Evolutionary conservation across 64 coral and sea anemone species (phyloP).

Genomic region (Astreopora myriophthalma): DNA sequence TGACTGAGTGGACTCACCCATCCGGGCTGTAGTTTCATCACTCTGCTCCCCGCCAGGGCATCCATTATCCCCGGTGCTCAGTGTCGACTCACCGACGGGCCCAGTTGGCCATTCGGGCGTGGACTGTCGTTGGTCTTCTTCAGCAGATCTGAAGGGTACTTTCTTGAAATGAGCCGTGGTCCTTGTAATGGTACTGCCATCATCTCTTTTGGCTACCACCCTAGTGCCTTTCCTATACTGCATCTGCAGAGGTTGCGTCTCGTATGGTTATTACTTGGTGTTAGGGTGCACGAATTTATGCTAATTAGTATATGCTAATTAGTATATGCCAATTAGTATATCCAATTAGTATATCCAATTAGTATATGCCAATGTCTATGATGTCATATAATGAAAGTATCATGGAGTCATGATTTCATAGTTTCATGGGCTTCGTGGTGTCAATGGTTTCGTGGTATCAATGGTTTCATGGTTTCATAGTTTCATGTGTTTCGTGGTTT

Average conservation of each 20-base stretch:
- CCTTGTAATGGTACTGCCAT: constrained; percentile 38
- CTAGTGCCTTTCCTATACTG: constrained; percentile 53
- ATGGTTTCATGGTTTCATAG: too few relatives aligned
- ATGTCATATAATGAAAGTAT: too few relatives aligned
- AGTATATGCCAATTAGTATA: too few relatives aligned
- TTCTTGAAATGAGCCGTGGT: constrained; percentile 50
- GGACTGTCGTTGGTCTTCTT: constrained; percentile 18
- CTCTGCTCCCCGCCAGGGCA: neutral
- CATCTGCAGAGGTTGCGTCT: neutral
- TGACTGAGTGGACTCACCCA: neutral
- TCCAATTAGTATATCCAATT: too few relatives aligned
- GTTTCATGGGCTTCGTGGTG: too few relatives aligned
- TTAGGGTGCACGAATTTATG: too few relatives aligned
- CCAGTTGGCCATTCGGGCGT: neutral
- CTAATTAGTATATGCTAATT: too few relatives aligned
- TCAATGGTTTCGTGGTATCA: too few relatives aligned
- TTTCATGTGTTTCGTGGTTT: too few relatives aligned
- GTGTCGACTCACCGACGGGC: neutral
- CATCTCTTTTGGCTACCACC: constrained; percentile 30
- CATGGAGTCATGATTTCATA: too few relatives aligned
- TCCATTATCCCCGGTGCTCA: neutral
- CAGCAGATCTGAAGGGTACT: constrained; percentile 9
- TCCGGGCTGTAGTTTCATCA: neutral
- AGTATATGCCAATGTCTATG: too few relatives aligned
- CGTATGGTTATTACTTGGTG: too few relatives aligned